phyloP scores from a whole-genome alignment of 2,113 vertebrate species.

The Perca flavescens region DNA sequence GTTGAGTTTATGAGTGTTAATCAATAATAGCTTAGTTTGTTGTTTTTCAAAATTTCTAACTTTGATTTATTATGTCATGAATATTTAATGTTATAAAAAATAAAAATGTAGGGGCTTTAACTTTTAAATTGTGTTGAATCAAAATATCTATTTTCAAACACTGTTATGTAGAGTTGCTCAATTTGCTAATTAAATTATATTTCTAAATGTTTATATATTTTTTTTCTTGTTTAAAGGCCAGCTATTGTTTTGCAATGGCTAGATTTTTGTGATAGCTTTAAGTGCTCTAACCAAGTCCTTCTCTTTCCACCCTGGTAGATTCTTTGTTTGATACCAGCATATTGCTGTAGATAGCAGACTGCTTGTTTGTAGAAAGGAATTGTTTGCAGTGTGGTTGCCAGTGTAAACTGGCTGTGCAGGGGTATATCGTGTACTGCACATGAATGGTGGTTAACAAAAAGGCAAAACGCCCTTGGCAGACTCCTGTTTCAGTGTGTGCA shows the following conservation, averaged over 20 bases:
- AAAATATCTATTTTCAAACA: not conserved
- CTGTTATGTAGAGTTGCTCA: not conserved
- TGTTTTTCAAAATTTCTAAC: too few relatives aligned
- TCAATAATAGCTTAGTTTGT: not conserved
- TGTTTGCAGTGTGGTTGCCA: constrained; percentile 8
- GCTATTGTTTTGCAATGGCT: not conserved
- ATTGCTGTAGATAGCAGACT: constrained; percentile 6
- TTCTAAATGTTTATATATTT: not conserved
- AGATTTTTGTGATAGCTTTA: not conserved
- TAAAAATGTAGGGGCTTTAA: not conserved
- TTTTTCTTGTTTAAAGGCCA: not conserved
- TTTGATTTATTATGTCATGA: not conserved
- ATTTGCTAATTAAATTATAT: not conserved
- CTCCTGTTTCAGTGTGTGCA: constrained; percentile 38
- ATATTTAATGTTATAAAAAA: not conserved
- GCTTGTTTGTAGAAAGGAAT: constrained; percentile 4
- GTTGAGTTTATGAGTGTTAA: not conserved
- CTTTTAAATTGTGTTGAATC: not conserved
- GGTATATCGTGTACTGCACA: not conserved
- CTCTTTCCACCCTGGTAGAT: not conserved
- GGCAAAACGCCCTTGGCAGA: constrained; percentile 32
- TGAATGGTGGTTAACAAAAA: constrained; percentile 31
- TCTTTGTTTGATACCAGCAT: constrained; percentile 4
- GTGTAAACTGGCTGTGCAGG: not conserved
- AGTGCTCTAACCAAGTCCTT: not conserved